Evolutionary conservation across 2,797 vertebrate genomes (phyloP).

Genomic region (Aeoliscus strigatus): DNA sequence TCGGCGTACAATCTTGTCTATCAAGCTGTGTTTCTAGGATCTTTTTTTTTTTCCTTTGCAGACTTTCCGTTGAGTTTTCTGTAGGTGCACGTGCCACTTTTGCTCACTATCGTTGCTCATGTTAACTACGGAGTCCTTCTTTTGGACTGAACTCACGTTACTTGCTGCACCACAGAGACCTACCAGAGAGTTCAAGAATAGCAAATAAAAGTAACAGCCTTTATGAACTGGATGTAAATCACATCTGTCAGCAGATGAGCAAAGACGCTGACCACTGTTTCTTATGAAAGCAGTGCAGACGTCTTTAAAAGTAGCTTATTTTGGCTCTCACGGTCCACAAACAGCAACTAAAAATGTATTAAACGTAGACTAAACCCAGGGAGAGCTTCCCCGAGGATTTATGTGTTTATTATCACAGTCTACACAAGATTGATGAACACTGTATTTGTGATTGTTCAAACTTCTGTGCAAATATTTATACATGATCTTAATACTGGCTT

Average conservation of each 20-base stretch:
- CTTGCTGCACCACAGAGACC: conserved; percentile 24
- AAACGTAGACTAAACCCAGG: conserved; percentile 1
- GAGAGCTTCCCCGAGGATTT: not conserved
- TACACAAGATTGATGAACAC: conserved; percentile 3
- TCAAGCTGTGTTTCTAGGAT: conserved; percentile 23
- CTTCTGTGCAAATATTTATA: conserved; percentile 4
- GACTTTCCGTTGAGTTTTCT: conserved; percentile 21
- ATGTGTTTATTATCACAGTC: conserved; percentile 7
- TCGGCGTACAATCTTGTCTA: conserved; percentile 15
- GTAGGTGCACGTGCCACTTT: conserved; percentile 28
- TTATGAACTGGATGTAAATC: conserved; percentile 42
- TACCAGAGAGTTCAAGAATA: conserved; percentile 20
- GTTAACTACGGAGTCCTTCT: conserved; percentile 13
- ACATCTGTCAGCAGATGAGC: conserved; percentile 5
- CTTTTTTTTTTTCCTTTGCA: conserved; percentile 1
- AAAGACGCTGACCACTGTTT: conserved; percentile 6
- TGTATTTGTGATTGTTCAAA: not conserved
- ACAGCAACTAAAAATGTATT: conserved; percentile 2
- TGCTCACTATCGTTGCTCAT: conserved; percentile 1
- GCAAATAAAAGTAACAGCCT: conserved; percentile 17
- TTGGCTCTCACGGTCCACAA: conserved; percentile 11
- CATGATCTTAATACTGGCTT: no score
- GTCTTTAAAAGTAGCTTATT: conserved; percentile 14
- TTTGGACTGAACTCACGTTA: conserved; percentile 27
- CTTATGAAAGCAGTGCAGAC: conserved; percentile 12